Percentiles rank a stretch among this genome's conserved stretches.
These are phyloP conservation scores for Austrofundulus limnaeus DNA, from an alignment of 2,113 vertebrate genomes.

Conservation along the genomic window DNA sequence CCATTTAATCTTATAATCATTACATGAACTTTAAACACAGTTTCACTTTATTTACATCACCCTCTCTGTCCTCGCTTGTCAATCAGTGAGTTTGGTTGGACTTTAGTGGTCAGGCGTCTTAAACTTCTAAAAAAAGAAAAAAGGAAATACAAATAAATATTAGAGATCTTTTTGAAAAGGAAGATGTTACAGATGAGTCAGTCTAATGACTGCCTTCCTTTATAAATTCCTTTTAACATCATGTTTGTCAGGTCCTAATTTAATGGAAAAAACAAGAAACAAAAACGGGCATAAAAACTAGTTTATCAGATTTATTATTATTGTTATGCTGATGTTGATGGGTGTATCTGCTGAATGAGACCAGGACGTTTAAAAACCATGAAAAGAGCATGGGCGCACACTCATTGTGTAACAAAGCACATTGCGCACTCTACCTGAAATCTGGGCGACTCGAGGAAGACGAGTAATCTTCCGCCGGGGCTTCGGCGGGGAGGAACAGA, in stretches of 20 bases:
- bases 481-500: constrained; percentile 37
- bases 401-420: constrained; percentile 29
- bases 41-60: too few species aligned
- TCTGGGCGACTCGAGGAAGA: constrained; percentile 21
- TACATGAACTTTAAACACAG: too few species aligned
- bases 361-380: constrained; percentile 30
- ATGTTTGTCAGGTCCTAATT: constrained; percentile 29
- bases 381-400: constrained; percentile 15
- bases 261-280: neutral
- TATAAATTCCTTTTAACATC: constrained; percentile 23
- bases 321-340: constrained; percentile 1
- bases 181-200: constrained; percentile 18
- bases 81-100: constrained; percentile 4
- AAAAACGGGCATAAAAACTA: constrained; percentile 19
- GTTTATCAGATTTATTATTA: constrained; percentile 38
- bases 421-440: constrained; percentile 46
- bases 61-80: too few species aligned
- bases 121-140: constrained; percentile 29
- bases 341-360: constrained; percentile 28
- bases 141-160: neutral
- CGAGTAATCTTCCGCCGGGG: constrained; percentile 46
- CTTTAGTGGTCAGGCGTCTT: constrained; percentile 9
- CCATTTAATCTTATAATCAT: neutral
- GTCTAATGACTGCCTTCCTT: constrained; percentile 16
- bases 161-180: neutral